Base-by-base conservation (phyloP, 2,797 vertebrate genomes). In the Pangasius krempfi region DNA sequence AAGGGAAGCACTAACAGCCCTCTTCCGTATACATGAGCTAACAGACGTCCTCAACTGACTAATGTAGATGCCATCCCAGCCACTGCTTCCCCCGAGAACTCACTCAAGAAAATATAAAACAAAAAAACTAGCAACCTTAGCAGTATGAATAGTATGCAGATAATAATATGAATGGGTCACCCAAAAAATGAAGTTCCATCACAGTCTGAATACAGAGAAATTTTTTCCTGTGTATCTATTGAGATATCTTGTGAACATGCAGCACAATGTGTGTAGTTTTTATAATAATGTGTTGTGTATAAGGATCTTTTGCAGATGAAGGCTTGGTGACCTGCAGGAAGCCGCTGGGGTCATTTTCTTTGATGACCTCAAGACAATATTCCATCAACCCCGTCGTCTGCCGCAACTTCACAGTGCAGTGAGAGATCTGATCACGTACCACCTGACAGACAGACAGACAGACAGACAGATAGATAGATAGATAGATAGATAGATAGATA, bases 311-410 rank as follows among this genome's bases (percentile, higher is more conserved):
- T 66, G 16, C 25, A 44, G 25, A 6, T 1, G 54, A 58, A 73
- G 14, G 22, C n/a, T 86, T 40, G 70, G 92, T 76, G 7, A 99
- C 98, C 98, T 99, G 98, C 87, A 99, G 95, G 94, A 99, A 99
- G n/a, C 99, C 99, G 0, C 98, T 99, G 90, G 98, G 98, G 91
- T 99, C 98, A 0, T 99, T 99, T 94, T 99, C 99, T 94, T 99
- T 99, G 95, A 99, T 99, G 93, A 99, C 99, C 92, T 99, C 99
- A 94, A 99, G 94, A 87, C 98, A 99, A 92, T 99, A 99, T 88
- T 99, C 99, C 98, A 99, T 99, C 93, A 99, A 95, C 8, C 99
- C 99, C 0, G 99, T 99, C 89, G 99, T 99, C 96, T 99, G 99
- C 75, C 99, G 97, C 93, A 99, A 93, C 93, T 99, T 99, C 92